Evolutionary conservation across 2,888 invertebrate species (phyloP).

Genomic region (Vandiemenella viatica): DNA sequence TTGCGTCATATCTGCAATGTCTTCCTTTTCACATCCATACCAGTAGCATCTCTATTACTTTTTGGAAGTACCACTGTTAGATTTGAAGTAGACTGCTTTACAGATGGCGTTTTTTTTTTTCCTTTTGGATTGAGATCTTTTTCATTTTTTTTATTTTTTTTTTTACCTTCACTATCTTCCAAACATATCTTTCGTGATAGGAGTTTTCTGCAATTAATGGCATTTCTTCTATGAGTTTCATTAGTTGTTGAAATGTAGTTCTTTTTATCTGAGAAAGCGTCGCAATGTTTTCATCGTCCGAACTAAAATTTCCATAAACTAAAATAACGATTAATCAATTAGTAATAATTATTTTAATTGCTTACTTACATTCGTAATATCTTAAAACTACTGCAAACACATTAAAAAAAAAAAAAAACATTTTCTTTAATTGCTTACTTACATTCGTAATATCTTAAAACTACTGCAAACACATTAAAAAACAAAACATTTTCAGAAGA

Average conservation of each 20-base stretch:
- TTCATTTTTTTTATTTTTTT: neutral
- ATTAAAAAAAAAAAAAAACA: neutral
- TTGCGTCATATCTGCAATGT: neutral
- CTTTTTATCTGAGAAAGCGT: too few relatives aligned
- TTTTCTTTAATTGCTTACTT: neutral
- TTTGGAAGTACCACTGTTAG: too few relatives aligned
- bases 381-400: neutral
- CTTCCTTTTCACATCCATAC: neutral
- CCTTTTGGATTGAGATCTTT: neutral
- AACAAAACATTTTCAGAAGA: neutral
- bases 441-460: neutral
- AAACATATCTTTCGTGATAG: neutral
- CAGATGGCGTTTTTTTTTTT: neutral
- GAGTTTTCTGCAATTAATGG: too few relatives aligned
- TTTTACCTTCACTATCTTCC: neutral
- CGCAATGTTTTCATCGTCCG: too few relatives aligned
- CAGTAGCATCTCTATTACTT: neutral
- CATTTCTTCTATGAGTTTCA: too few relatives aligned
- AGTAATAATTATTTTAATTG: neutral
- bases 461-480: neutral
- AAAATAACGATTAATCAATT: neutral
- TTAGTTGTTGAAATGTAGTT: too few relatives aligned
- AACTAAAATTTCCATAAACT: neutral
- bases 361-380: neutral
- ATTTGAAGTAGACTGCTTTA: neutral